Base-by-base conservation (phyloP, 2,888 invertebrate genomes). In the Eupithecia pulchellata region DNA sequence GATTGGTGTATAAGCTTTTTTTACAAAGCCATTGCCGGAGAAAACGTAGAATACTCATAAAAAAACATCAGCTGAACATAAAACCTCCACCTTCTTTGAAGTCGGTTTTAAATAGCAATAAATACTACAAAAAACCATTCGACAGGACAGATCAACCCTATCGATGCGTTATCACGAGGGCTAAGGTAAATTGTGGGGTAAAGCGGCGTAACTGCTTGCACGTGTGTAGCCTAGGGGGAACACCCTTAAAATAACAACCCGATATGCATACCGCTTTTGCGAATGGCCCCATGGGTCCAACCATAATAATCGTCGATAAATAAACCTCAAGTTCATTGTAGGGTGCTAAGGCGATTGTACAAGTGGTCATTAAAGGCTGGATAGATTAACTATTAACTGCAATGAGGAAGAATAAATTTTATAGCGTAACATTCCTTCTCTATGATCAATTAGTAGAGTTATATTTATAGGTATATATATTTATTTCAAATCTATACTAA, bases 281-380 rank as follows among this genome's bases (percentile, higher is more conserved):
- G 84, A 89, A 86, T 85, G 83, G 84, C 85, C 89, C 83, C 79
- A 76, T 77, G 79, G 78, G 78, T 83, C 86, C 80, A 81, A 81
- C 80, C 86, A 81, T 67, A 73, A 87, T 91, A 90, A 91, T 91
- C 89, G 88, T 86, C 80, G 87, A 89, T 90, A 91, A 92, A 92
- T 92, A 92, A 89, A 90, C 88, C 86, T 86, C 86, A 87, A 87
- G 80, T 82, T 80, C 79, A 73, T 77, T 72, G 67, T 70, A n/a
- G 52, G 58, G 34, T 14, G 52, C 32, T 58, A 74, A 74, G 69
- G 73, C 80, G 79, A 83, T 84, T 83, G 70, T 66, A 32, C 72
- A 55, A 68, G 27, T 73, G 67, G 27, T 73, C 68, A 72, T 73
- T 76, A 65, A 64, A 71, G 60, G 25, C 66, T 60, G 62, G 64